Conservation (phyloP, 2,113 vertebrate genomes). For the Chrysemys picta region DNA sequence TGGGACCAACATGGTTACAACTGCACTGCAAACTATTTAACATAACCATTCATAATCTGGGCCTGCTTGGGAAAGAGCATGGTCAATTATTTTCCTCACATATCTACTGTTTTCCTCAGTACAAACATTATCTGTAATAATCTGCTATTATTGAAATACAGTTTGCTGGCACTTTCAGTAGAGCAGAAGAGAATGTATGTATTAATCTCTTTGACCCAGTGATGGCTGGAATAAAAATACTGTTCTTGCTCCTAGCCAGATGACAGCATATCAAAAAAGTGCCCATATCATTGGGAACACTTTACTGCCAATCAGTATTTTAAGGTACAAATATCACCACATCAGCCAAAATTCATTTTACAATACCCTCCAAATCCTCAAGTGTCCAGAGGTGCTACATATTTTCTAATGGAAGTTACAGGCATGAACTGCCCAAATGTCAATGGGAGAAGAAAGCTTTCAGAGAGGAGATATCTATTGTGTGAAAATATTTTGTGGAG, state of each 20-base stretch:
- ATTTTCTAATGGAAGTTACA: background rate
- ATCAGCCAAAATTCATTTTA: background rate
- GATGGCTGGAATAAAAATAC: background rate
- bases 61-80: background rate
- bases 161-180: background rate
- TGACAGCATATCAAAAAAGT: background rate
- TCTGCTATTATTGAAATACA: constrained; percentile 13
- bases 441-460: background rate
- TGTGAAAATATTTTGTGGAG: background rate
- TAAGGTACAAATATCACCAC: background rate
- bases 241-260: background rate
- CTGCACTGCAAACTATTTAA: background rate
- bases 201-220: background rate
- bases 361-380: background rate
- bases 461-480: background rate
- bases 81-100: constrained; percentile 38
- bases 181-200: background rate
- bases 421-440: background rate
- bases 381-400: background rate
- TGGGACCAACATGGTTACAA: background rate
- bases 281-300: background rate
- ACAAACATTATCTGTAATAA: constrained; percentile 16
- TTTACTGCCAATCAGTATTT: background rate
- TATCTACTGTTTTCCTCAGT: constrained; percentile 31
- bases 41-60: constrained; percentile 1